phyloP scores from a whole-genome alignment of 1,140 invertebrate genomes.

The Bombus haemorrhoidalis region DNA sequence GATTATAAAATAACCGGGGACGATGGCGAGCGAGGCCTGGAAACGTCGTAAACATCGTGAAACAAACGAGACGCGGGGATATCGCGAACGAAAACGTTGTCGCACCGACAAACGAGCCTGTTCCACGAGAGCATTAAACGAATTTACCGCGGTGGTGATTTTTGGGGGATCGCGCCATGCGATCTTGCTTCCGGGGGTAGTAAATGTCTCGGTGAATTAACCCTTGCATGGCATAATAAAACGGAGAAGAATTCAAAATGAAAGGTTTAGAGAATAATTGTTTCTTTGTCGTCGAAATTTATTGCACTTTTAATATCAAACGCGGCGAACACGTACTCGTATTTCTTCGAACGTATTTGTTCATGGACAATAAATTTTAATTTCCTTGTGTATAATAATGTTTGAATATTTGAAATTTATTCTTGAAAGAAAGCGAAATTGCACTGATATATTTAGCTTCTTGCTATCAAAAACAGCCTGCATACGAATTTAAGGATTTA shows the following conservation, averaged over 20 bases:
- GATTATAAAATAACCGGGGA: slow-evolving; percentile 74
- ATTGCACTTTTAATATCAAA: background rate
- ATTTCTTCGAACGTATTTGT: no score
- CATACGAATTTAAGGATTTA: background rate
- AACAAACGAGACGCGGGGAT: slow-evolving; percentile 6
- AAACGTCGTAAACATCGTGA: slow-evolving; percentile 29
- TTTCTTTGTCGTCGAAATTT: background rate
- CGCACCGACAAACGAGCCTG: slow-evolving; percentile 19
- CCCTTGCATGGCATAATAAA: background rate
- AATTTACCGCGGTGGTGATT: slow-evolving; percentile 11
- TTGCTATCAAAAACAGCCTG: background rate
- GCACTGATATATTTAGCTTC: no score
- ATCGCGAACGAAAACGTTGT: background rate
- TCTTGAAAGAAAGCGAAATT: no score
- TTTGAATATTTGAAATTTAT: no score
- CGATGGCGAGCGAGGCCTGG: slow-evolving; percentile 24
- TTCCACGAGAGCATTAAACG: slow-evolving; percentile 10
- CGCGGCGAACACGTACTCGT: background rate
- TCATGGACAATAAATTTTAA: no score
- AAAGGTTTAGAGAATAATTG: background rate
- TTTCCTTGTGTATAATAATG: no score
- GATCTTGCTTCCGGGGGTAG: background rate
- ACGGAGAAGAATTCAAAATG: background rate
- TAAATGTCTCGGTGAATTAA: background rate
- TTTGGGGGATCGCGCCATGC: background rate